Conservation (phyloP, 2,888 invertebrate species). For the Cheilosia vulpina region DNA sequence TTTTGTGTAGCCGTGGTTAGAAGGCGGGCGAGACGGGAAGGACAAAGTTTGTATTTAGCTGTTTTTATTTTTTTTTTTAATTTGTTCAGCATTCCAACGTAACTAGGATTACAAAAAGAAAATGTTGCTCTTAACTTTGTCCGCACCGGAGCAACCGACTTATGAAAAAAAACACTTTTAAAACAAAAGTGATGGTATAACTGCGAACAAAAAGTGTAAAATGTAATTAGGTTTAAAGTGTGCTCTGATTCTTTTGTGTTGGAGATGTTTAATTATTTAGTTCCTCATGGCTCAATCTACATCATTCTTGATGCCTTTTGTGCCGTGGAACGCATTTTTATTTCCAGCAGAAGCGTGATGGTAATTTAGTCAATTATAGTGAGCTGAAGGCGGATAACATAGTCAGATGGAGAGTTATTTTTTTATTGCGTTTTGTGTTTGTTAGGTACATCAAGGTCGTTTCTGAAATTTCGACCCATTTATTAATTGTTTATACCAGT, state of each 20-base stretch:
- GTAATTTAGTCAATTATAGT: conserved; percentile 18
- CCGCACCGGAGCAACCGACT: background rate
- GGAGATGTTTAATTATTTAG: conserved; percentile 41
- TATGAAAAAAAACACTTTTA: background rate
- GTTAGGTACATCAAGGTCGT: background rate
- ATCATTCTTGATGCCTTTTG: background rate
- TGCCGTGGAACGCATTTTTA: conserved; percentile 13
- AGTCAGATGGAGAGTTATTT: background rate
- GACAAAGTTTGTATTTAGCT: conserved; percentile 31
- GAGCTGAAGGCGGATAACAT: background rate
- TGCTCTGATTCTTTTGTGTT: conserved; percentile 58
- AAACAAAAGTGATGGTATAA: background rate
- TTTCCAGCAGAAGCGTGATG: conserved; percentile 6
- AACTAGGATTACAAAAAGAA: background rate
- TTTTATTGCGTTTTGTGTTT: background rate
- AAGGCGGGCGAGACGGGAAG: background rate
- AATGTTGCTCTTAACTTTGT: background rate
- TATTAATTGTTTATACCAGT: background rate
- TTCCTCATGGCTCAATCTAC: conserved; percentile 9
- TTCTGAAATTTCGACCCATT: background rate
- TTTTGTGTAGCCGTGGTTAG: background rate
- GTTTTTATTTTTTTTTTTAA: conserved; percentile 3
- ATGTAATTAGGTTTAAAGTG: conserved; percentile 58
- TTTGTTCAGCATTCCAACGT: background rate
- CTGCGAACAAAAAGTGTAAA: conserved; percentile 31